Percentiles rank a stretch among this genome's conserved stretches.
These are phyloP conservation scores for Drosophila nikananu DNA, from an alignment of 1,140 invertebrate genomes.

Conservation along the genomic window DNA sequence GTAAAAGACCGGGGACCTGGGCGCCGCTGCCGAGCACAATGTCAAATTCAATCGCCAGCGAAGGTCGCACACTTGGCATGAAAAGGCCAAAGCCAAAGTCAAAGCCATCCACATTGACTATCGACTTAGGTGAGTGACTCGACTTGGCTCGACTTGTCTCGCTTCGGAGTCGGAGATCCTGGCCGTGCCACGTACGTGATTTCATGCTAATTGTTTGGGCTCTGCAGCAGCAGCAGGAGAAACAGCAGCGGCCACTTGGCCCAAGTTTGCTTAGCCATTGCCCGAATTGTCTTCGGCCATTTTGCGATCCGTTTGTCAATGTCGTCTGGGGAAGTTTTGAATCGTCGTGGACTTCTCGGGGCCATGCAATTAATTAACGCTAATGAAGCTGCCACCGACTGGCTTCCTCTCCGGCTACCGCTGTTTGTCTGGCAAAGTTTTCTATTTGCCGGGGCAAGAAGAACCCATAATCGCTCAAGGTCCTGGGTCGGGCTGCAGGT, in stretches of 20 bases:
- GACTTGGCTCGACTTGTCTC: conserved; percentile 23
- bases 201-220: conserved; percentile 68
- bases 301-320: conserved; percentile 80
- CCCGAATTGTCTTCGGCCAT: conserved; percentile 53
- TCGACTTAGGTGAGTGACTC: conserved; percentile 73
- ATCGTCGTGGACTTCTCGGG: conserved; percentile 57
- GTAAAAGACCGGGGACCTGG: background rate
- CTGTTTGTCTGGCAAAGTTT: conserved; percentile 56
- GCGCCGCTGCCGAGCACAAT: conserved; percentile 52
- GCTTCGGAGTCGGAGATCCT: conserved; percentile 17
- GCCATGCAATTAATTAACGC: conserved; percentile 78
- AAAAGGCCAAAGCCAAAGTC: conserved; percentile 68
- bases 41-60: conserved; percentile 71
- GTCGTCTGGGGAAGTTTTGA: conserved; percentile 59
- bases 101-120: conserved; percentile 62
- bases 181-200: conserved; percentile 72
- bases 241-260: conserved; percentile 2
- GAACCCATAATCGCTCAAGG: conserved; percentile 65
- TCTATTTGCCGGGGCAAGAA: conserved; percentile 20
- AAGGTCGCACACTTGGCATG: conserved; percentile 69
- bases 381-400: conserved; percentile 66
- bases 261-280: conserved; percentile 34
- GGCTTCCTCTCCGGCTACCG: background rate
- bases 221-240: conserved; percentile 13
- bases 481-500: conserved; percentile 46